These are phyloP conservation scores for Incurvaria masculella DNA, from an alignment of 2,888 invertebrate species.

Conservation along the genomic window DNA sequence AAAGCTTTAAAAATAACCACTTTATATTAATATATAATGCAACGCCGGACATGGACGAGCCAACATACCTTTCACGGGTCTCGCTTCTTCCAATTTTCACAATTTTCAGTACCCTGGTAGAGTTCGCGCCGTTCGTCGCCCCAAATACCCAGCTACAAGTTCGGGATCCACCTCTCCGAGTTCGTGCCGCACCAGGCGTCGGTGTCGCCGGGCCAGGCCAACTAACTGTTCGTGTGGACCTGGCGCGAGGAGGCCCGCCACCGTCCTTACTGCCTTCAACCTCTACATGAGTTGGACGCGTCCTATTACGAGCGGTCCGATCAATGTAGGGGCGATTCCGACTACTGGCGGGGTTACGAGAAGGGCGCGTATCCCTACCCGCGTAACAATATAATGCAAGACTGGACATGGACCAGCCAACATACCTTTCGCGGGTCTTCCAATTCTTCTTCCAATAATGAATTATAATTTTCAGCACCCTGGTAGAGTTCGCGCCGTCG, in stretches of 20 bases:
- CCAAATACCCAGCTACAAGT: conserved; percentile 37
- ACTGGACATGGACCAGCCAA: too few relatives aligned
- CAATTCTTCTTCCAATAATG: too few relatives aligned
- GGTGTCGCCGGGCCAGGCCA: conserved; percentile 26
- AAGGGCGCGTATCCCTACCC: conserved; percentile 38
- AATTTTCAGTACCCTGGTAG: conserved; percentile 25
- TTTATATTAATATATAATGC: too few relatives aligned
- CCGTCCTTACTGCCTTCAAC: conserved; percentile 33
- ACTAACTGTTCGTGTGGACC: conserved; percentile 37
- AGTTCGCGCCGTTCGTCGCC: conserved; percentile 40
- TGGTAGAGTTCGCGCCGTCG: conserved; percentile 36
- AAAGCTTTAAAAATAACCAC: too few relatives aligned
- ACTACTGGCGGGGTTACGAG: conserved; percentile 34
- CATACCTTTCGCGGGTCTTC: too few relatives aligned
- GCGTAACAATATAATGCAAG: too few relatives aligned
- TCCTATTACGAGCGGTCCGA: conserved; percentile 33
- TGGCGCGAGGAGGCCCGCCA: conserved; percentile 24
- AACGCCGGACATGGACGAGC: too few relatives aligned
- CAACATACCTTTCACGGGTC: too few relatives aligned
- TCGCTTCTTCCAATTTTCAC: too few relatives aligned
- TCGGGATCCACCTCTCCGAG: conserved; percentile 39
- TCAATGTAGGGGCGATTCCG: conserved; percentile 40
- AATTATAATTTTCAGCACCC: too few relatives aligned
- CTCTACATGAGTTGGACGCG: conserved; percentile 29
- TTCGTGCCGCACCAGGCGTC: conserved; percentile 23